Conservation (phyloP, 2,113 vertebrate genomes). For the Ranitomeya imitator region DNA sequence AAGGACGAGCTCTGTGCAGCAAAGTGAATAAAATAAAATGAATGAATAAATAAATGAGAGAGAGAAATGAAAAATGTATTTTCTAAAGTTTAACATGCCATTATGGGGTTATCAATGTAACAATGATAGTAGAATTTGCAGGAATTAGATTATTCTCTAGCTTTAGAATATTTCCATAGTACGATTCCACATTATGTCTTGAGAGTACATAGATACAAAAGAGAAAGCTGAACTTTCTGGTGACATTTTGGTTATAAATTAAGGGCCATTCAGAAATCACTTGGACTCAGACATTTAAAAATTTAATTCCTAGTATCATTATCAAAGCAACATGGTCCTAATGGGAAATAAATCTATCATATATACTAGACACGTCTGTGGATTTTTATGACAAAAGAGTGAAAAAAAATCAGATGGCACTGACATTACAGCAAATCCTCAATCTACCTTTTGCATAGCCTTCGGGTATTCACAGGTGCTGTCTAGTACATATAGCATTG, state of each 20-base stretch:
- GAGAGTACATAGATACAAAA: background rate
- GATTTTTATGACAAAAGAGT: background rate
- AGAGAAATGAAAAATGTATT: no score
- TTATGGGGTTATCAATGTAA: no score
- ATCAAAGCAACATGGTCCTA: background rate
- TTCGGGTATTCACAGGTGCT: slow-evolving; percentile 29
- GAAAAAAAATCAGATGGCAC: background rate
- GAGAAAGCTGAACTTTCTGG: background rate
- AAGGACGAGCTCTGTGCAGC: no score
- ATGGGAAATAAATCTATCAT: background rate
- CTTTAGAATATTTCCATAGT: background rate
- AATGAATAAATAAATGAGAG: no score
- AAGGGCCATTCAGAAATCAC: background rate
- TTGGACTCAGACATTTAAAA: background rate
- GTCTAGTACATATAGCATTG: slow-evolving; percentile 26
- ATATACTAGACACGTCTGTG: slow-evolving; percentile 9
- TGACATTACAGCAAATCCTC: background rate
- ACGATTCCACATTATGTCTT: background rate
- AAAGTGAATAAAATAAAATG: no score
- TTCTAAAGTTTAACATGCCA: no score
- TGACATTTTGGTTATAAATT: background rate
- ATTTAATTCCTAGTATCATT: background rate
- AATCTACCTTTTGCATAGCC: slow-evolving; percentile 3
- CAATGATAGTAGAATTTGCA: no score
- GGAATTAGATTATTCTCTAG: no score